A percentile compares a stretch with the other conserved stretches of the same genome.
These are phyloP conservation scores for Geodia barretti DNA, from an alignment of 37 sponge, comb jelly and placozoan genomes.

Conservation along the genomic window DNA sequence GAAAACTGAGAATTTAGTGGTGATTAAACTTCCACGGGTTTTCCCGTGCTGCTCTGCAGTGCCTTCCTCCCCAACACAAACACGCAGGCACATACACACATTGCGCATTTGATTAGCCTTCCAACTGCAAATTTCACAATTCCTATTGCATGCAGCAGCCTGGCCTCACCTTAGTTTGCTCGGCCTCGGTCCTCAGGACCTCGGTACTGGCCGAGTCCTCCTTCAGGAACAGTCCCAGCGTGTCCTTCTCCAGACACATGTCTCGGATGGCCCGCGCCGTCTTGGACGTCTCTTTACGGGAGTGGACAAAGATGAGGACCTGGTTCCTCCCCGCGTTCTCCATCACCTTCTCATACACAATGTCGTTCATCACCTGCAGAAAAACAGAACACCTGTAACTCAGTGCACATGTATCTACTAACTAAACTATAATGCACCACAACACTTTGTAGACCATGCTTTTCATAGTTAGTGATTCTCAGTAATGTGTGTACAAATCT, in stretches of 20 bases:
- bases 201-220: conserved; percentile 98
- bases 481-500: too few relatives aligned
- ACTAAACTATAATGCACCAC: background rate
- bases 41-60: too few relatives aligned
- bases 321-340: conserved; percentile 96
- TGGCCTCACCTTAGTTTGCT: conserved; percentile 74
- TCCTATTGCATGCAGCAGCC: background rate
- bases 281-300: conserved; percentile 94
- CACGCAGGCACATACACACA: too few relatives aligned
- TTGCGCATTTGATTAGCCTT: too few relatives aligned
- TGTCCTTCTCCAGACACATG: conserved; percentile 97
- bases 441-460: background rate
- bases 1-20: too few relatives aligned
- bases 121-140: background rate
- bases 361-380: conserved; percentile 91
- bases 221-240: conserved; percentile 91
- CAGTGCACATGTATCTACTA: background rate
- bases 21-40: too few relatives aligned
- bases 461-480: too few relatives aligned
- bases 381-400: background rate
- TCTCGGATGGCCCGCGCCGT: conserved; percentile 96
- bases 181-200: conserved; percentile 96
- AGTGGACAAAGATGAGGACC: conserved; percentile 98
- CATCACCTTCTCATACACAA: conserved; percentile 98
- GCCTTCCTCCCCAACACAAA: too few relatives aligned